phyloP scores from a whole-genome alignment of 2,888 invertebrate species.

The Drosophila cyrtoloma region DNA sequence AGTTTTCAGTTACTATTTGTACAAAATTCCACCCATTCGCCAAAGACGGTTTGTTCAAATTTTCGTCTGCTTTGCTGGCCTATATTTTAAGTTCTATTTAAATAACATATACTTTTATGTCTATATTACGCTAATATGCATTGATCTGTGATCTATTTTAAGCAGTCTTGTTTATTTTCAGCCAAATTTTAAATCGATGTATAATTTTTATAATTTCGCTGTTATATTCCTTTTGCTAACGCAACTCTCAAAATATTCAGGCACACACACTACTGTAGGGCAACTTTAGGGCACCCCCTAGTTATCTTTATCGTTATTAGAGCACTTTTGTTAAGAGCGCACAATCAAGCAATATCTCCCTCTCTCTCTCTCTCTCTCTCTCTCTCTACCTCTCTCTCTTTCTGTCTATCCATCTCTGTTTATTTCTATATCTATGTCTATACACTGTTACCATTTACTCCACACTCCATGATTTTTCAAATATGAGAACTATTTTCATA shows the following conservation, averaged over 20 bases:
- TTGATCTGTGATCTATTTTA: slow-evolving; percentile 63
- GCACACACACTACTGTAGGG: slow-evolving; percentile 49
- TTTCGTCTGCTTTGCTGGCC: slow-evolving; percentile 54
- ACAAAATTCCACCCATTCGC: slow-evolving; percentile 1
- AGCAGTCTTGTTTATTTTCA: slow-evolving; percentile 72
- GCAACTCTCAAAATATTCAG: slow-evolving; percentile 42
- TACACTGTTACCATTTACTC: slow-evolving; percentile 27
- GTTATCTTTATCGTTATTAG: slow-evolving; percentile 58
- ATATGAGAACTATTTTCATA: slow-evolving; percentile 1
- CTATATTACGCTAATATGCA: slow-evolving; percentile 53
- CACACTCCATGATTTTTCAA: slow-evolving; percentile 46
- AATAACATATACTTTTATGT: slow-evolving; percentile 37
- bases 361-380: slow-evolving; percentile 16
- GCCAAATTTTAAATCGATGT: slow-evolving; percentile 38
- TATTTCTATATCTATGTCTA: slow-evolving; percentile 14
- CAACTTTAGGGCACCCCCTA: slow-evolving; percentile 58
- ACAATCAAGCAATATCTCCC: slow-evolving; percentile 61
- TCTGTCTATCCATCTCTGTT: slow-evolving; percentile 2
- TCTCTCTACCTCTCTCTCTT: slow-evolving; percentile 16
- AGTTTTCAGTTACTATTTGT: not conserved
- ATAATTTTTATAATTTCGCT: slow-evolving; percentile 35
- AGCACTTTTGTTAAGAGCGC: slow-evolving; percentile 72
- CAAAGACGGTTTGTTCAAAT: slow-evolving; percentile 69
- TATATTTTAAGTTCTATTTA: slow-evolving; percentile 59
- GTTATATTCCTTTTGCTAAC: slow-evolving; percentile 27